These are phyloP conservation scores for Drosophila borborema DNA, from an alignment of 2,888 invertebrate species.

Conservation along the genomic window DNA sequence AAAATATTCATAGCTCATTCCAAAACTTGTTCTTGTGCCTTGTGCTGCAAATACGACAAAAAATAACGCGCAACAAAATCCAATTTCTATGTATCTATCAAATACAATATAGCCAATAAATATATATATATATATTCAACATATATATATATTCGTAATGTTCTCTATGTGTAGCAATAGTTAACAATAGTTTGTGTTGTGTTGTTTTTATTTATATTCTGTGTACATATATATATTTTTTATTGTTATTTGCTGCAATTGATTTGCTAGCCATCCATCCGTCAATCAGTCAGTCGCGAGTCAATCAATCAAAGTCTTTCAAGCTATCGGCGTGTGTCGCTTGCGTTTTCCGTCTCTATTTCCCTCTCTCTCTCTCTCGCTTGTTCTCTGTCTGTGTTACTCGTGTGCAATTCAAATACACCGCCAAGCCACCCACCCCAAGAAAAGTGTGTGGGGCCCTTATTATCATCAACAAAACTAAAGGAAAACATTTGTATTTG, in stretches of 20 bases:
- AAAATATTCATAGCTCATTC: conserved; percentile 72
- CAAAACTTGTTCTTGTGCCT: conserved; percentile 69
- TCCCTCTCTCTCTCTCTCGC: background rate
- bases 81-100: conserved; percentile 59
- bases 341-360: background rate
- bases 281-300: conserved; percentile 16
- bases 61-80: conserved; percentile 54
- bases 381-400: conserved; percentile 9
- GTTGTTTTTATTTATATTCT: conserved; percentile 27
- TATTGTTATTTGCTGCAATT: conserved; percentile 63
- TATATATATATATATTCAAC: conserved; percentile 12
- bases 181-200: conserved; percentile 45
- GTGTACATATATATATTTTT: conserved; percentile 9
- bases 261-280: conserved; percentile 20
- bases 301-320: conserved; percentile 34
- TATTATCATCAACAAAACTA: conserved; percentile 10
- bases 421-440: conserved; percentile 32
- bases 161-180: conserved; percentile 38
- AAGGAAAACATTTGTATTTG: conserved; percentile 15
- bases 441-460: conserved; percentile 11
- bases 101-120: conserved; percentile 19
- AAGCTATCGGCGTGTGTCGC: conserved; percentile 35
- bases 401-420: conserved; percentile 50
- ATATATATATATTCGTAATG: conserved; percentile 35
- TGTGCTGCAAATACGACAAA: conserved; percentile 51